Base-by-base conservation (phyloP, 2,888 invertebrate genomes). In the Ochlodes sylvanus region DNA sequence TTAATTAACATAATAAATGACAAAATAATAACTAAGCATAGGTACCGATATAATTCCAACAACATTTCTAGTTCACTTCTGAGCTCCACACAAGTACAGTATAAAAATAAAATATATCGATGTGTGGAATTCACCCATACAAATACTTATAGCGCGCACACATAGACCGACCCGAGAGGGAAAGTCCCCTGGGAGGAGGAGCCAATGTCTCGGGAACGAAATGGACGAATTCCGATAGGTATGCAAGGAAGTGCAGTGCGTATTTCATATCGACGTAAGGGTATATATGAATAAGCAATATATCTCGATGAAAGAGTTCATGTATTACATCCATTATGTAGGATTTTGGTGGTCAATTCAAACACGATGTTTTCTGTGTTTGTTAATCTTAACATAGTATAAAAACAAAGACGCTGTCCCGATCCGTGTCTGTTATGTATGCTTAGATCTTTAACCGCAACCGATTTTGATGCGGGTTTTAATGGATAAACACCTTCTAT, bases 111-210 rank as follows among this genome's bases (percentile, higher is more conserved):
- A 85, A 83, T 74, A 74, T 78, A 75, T 74, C 76, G 74, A 81
- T 78, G 76, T 77, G 77, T 77, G 44, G 44, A 47, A 17, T 77
- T 81, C 84, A 84, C 80, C 84, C 76, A 63, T 58, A 72, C 75
- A 72, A 75, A 65, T 73, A 77, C 72, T 75, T 74, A 47, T 55
- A 38, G 75, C 76, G 76, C 75, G 77, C 78, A 78, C 85, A 79
- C 82, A 85, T 79, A 55, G 72, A 79, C 68, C 69, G 73, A 74
- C 74, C 74, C 76, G 89, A 92, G 89, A 92, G 91, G 90, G 93
- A 92, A 89, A 92, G 92, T 93, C 93, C 90, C 93, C 72, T 67
- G 93, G 93, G 92, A 93, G 93, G 92, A 83, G 92, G 93, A 83
- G 93, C 90, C 86, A 90, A 84, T 84, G 90, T 89, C 90, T 89